These are phyloP conservation scores for Mus musculus DNA, from an alignment of 2,113 vertebrate genomes.

Conservation along the genomic window DNA sequence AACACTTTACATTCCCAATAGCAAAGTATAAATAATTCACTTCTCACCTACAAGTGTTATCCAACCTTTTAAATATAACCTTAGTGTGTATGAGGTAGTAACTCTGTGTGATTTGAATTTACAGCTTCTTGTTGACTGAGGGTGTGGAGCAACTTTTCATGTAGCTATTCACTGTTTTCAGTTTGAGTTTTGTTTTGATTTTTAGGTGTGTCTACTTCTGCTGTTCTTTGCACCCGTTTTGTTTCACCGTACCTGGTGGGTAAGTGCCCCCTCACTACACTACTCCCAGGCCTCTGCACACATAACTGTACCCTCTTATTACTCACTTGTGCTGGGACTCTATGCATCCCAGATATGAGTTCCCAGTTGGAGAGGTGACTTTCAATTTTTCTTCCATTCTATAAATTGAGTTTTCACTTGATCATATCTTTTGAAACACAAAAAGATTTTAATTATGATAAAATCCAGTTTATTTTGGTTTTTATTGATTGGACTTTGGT, in stretches of 20 bases:
- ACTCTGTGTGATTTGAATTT: neutral
- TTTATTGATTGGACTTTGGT: constrained; percentile 11
- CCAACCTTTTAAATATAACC: neutral
- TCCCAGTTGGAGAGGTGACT: neutral
- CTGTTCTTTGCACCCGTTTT: neutral
- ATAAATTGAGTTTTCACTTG: neutral
- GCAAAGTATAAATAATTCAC: neutral
- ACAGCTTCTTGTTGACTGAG: neutral
- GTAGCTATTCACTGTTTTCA: neutral
- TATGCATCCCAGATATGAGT: neutral
- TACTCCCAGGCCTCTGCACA: neutral
- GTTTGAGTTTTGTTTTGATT: neutral
- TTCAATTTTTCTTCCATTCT: neutral
- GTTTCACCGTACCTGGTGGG: no score
- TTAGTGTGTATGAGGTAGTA: neutral
- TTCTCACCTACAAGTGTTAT: neutral
- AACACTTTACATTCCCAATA: neutral
- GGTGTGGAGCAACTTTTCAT: neutral
- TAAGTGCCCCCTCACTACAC: neutral
- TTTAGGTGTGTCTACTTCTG: neutral
- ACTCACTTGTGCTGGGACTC: neutral
- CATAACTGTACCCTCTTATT: neutral
- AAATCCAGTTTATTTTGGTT: neutral
- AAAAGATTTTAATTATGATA: constrained; percentile 33
- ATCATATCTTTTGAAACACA: neutral